phyloP scores from a whole-genome alignment of 2,797 vertebrate species.

The Acipenser transmontanus region DNA sequence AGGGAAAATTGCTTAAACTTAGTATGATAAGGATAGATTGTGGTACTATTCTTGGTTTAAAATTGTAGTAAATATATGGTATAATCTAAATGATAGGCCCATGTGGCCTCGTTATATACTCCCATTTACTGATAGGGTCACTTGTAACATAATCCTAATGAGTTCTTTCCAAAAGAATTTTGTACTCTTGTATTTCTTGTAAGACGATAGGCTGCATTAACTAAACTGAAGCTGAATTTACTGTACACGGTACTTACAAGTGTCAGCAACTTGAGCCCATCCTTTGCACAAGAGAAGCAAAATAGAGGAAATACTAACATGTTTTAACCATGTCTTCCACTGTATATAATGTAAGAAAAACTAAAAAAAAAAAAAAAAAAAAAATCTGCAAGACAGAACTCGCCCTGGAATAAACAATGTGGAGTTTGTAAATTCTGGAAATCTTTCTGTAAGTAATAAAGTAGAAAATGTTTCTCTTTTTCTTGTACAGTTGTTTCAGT shows the following conservation, averaged over 20 bases:
- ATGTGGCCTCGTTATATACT: slow-evolving; percentile 61
- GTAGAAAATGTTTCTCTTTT: slow-evolving; percentile 68
- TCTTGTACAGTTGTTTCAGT: slow-evolving; percentile 22
- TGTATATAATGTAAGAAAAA: slow-evolving; percentile 62
- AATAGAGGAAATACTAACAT: slow-evolving; percentile 45
- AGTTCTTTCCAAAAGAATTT: slow-evolving; percentile 60
- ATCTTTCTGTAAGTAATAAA: slow-evolving; percentile 76
- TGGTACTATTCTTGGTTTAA: slow-evolving; percentile 66
- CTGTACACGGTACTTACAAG: slow-evolving; percentile 52
- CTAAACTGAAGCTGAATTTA: slow-evolving; percentile 50
- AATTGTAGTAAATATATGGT: slow-evolving; percentile 68
- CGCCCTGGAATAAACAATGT: slow-evolving; percentile 63
- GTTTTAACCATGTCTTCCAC: slow-evolving; percentile 58
- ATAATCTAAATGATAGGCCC: slow-evolving; percentile 62
- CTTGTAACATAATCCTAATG: slow-evolving; percentile 43
- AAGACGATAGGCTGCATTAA: slow-evolving; percentile 54
- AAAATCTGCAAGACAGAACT: slow-evolving; percentile 50
- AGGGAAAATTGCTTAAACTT: slow-evolving; percentile 63
- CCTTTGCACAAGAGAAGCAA: slow-evolving; percentile 48
- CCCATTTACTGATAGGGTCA: slow-evolving; percentile 63
- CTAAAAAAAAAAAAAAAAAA: slow-evolving; percentile 27
- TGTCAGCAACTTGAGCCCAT: slow-evolving; percentile 44
- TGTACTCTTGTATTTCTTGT: slow-evolving; percentile 47
- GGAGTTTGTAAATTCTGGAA: slow-evolving; percentile 76
- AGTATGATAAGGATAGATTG: slow-evolving; percentile 60